Base-by-base conservation (phyloP, 2,888 invertebrate species). In the Pandemis heparana region DNA sequence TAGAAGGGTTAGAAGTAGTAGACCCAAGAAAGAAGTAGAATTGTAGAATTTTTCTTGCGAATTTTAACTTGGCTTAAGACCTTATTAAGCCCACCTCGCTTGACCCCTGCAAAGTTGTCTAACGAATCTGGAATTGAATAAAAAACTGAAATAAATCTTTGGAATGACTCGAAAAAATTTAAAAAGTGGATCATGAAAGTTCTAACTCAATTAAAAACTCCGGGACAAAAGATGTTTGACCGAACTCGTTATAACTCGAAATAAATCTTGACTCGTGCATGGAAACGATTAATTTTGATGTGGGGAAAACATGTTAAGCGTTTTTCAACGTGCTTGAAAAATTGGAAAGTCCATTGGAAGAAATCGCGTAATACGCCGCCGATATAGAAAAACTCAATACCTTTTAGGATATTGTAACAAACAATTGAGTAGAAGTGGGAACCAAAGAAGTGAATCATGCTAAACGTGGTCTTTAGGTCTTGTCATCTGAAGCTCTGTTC, bases 161-260 rank as follows among this genome's bases (percentile, higher is more conserved):
- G 38, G 16, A 39, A n/a, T 60, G 38, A 38, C 60, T 60, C 18
- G 38, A 60, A 60, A 38, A 38, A 60, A 5, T 60, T 60, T 14
- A n/a, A 39, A 60, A 39, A 60, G 9, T 7, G 32, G 32, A 59
- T 59, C 59, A 59, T 7, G 59, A 60, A 60, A 60, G 38, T 60
- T 60, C 7, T 38, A 39, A 39, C n/a, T 60, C 60, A 60, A 60
- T 39, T 32, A 9, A 32, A 32, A 39, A 60, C 60, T 56, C 23
- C 60, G 60, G 38, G n/a, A 60, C 39, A 60, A 60, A 60, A 39
- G 56, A 23, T 60, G 60, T 39, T 60, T 60, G 8, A 14, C n/a
- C n/a, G 39, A 60, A 60, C 60, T 60, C 60, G 60, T 60, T 60
- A 39, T 60, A 60, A 60, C 38, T 60, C n/a, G 60, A 60, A 60